These are phyloP conservation scores for Triplophysa rosa DNA, from an alignment of 2,113 vertebrate genomes.

Conservation along the genomic window DNA sequence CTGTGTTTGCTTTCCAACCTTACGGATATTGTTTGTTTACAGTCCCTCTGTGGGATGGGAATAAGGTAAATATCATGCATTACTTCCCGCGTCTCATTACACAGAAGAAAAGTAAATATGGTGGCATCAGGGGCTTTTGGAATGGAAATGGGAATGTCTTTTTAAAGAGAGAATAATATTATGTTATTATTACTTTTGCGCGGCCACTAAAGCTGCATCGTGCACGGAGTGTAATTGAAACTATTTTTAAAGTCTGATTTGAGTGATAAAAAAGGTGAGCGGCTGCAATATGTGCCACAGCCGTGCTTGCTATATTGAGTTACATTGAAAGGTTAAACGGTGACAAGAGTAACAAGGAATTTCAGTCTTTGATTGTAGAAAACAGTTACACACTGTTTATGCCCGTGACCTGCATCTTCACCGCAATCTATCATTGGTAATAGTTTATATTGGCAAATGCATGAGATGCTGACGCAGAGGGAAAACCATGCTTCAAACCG, in stretches of 20 bases:
- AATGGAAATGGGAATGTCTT: slow-evolving; percentile 15
- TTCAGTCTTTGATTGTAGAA: slow-evolving; percentile 16
- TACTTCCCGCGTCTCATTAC: slow-evolving; percentile 39
- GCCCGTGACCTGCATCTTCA: slow-evolving; percentile 28
- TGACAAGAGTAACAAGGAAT: slow-evolving; percentile 10
- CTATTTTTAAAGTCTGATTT: slow-evolving; percentile 26
- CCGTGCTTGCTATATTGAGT: neutral
- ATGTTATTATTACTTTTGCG: slow-evolving; percentile 7
- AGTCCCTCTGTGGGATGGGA: slow-evolving; percentile 24
- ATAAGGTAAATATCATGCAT: slow-evolving; percentile 49
- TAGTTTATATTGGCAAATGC: slow-evolving; percentile 51
- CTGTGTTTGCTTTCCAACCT: slow-evolving; percentile 38
- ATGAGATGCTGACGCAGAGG: slow-evolving; percentile 48
- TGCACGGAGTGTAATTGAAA: neutral
- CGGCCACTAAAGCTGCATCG: neutral
- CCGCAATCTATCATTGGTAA: slow-evolving; percentile 47
- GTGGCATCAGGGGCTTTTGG: slow-evolving; percentile 29
- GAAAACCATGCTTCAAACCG: slow-evolving; percentile 45
- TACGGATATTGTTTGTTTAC: slow-evolving; percentile 46
- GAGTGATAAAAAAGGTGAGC: neutral
- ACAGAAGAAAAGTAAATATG: slow-evolving; percentile 31
- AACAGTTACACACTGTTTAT: slow-evolving; percentile 35
- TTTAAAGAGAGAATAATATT: slow-evolving; percentile 22
- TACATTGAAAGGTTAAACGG: slow-evolving; percentile 10
- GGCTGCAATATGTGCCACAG: neutral